Conservation (phyloP, 2,888 invertebrate species). For the Drosophila falleni region DNA sequence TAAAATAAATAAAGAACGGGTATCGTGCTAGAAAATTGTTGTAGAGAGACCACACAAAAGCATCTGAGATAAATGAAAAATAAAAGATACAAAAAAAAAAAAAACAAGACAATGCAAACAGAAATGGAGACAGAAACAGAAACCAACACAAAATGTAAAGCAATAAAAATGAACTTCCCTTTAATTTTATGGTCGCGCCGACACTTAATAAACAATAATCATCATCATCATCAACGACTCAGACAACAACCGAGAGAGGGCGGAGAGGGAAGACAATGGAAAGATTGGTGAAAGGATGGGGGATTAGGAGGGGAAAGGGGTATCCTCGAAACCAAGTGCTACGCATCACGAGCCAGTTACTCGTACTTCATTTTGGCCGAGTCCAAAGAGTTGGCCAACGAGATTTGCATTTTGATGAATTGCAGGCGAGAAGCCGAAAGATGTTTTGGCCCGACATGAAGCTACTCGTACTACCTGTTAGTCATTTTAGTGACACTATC, state of each 20-base stretch:
- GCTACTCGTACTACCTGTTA: conserved; percentile 60
- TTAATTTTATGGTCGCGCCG: conserved; percentile 81
- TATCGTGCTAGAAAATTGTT: conserved; percentile 28
- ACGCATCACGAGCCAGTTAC: conserved; percentile 46
- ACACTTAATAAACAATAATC: conserved; percentile 82
- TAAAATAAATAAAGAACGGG: conserved; percentile 7
- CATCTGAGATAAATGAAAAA: conserved; percentile 42
- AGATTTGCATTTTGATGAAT: conserved; percentile 84
- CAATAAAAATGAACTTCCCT: conserved; percentile 77
- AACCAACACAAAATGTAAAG: conserved; percentile 61
- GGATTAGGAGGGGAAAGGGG: neutral
- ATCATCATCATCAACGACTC: conserved; percentile 41
- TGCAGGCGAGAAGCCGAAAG: conserved; percentile 65
- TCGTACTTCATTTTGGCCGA: conserved; percentile 31
- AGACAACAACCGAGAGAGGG: conserved; percentile 29
- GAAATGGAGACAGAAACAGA: conserved; percentile 23
- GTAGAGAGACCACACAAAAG: conserved; percentile 63
- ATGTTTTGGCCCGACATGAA: conserved; percentile 52
- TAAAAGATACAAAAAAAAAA: conserved; percentile 15
- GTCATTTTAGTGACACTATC: conserved; percentile 79
- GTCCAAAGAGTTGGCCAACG: conserved; percentile 64
- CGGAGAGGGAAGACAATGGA: conserved; percentile 19
- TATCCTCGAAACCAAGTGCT: conserved; percentile 48
- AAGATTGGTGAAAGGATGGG: neutral
- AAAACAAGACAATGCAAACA: conserved; percentile 25